These are phyloP conservation scores for Chloroceryle inda DNA, from an alignment of 2,797 vertebrate species.

Conservation along the genomic window DNA sequence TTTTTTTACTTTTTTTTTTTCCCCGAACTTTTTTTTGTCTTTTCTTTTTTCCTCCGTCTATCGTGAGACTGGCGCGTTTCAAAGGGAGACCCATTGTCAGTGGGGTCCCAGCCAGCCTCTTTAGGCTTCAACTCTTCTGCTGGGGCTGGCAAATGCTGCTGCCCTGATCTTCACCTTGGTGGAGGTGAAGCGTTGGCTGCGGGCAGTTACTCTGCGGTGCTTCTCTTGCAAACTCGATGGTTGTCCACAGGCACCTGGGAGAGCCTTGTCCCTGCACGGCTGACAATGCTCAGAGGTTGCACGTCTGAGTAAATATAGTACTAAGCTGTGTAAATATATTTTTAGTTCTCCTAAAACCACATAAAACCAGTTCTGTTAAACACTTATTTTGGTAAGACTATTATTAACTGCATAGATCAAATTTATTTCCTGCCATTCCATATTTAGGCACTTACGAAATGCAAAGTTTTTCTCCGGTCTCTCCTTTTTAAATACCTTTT, in stretches of 20 bases:
- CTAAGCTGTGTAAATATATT: background rate
- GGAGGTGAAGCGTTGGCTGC: background rate
- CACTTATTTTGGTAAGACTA: background rate
- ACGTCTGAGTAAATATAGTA: background rate
- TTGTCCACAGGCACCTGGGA: background rate
- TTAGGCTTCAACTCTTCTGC: background rate
- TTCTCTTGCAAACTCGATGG: background rate
- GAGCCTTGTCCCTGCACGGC: background rate
- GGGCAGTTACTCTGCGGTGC: too few relatives aligned
- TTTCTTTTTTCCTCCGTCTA: fast-evolving
- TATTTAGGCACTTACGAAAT: background rate
- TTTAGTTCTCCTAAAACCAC: background rate
- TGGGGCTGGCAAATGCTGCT: background rate
- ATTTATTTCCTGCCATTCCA: background rate
- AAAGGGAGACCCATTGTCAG: background rate
- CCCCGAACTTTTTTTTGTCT: too few relatives aligned
- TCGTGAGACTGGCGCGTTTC: background rate
- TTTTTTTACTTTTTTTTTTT: too few relatives aligned
- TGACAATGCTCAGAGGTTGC: background rate
- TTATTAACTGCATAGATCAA: background rate
- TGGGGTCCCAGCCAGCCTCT: background rate
- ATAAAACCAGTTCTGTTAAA: background rate
- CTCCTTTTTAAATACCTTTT: slow-evolving; percentile 23
- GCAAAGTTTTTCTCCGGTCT: background rate
- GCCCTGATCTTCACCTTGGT: background rate